Evolutionary conservation across 2,888 invertebrate species (phyloP).

Genomic region (Psylliodes chrysocephalus): DNA sequence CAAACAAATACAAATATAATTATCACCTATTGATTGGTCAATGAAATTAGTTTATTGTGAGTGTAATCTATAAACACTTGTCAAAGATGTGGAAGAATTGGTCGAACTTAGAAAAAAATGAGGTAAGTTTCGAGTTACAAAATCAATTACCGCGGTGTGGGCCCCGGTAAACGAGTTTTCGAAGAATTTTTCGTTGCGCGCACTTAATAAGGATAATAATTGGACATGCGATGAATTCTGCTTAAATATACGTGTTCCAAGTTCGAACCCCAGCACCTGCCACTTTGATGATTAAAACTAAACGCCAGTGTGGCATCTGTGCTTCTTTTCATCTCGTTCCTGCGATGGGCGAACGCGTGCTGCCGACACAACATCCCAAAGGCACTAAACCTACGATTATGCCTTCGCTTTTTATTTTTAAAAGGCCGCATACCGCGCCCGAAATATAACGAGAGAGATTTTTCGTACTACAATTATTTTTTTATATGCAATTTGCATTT

Average conservation of each 20-base stretch:
- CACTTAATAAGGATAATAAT: slow-evolving; percentile 41
- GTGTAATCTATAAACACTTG: too few relatives aligned
- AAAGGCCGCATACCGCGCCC: slow-evolving; percentile 20
- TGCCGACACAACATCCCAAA: slow-evolving; percentile 25
- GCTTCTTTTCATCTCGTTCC: slow-evolving; percentile 18
- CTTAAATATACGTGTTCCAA: slow-evolving; percentile 35
- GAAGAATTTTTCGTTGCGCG: slow-evolving; percentile 39
- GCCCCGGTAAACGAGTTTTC: slow-evolving; percentile 35
- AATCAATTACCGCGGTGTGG: slow-evolving; percentile 33
- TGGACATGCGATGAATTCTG: slow-evolving; percentile 39
- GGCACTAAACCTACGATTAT: slow-evolving; percentile 33
- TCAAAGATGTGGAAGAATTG: too few relatives aligned
- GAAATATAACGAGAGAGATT: slow-evolving; percentile 19
- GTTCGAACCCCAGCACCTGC: slow-evolving; percentile 35
- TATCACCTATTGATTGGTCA: too few relatives aligned
- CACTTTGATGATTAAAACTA: slow-evolving; percentile 34
- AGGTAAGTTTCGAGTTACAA: slow-evolving; percentile 1
- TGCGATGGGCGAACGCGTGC: slow-evolving; percentile 30
- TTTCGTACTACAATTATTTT: slow-evolving; percentile 10
- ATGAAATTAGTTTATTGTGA: too few relatives aligned
- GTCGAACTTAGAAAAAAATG: too few relatives aligned
- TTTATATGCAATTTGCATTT: background rate
- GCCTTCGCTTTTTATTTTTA: slow-evolving; percentile 28
- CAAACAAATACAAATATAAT: too few relatives aligned
- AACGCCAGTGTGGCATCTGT: slow-evolving; percentile 24